These are phyloP conservation scores for Sinotaia quadrata DNA, from an alignment of 2,888 invertebrate species.

Conservation along the genomic window DNA sequence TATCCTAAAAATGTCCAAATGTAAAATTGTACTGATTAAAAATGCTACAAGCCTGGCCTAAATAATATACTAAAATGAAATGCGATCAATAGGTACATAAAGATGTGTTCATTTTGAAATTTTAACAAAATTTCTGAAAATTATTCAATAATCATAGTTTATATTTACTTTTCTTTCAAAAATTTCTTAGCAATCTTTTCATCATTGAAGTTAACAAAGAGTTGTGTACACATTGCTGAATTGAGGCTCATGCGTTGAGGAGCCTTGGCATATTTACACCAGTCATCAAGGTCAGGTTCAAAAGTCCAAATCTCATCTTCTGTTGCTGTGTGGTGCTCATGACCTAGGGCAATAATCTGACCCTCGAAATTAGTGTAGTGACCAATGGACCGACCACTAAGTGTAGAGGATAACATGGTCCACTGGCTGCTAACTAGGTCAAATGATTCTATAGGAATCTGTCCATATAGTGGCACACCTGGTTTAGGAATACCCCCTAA, in stretches of 20 bases:
- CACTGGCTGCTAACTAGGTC: constrained; percentile 65
- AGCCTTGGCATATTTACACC: constrained; percentile 65
- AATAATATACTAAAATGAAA: too few relatives aligned
- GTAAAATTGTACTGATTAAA: too few relatives aligned
- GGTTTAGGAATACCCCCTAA: constrained; percentile 69
- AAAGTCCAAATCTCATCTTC: constrained; percentile 71
- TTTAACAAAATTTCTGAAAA: not conserved
- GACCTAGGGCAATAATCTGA: constrained; percentile 67
- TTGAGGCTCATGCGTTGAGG: constrained; percentile 67
- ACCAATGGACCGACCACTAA: constrained; percentile 69
- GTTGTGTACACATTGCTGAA: constrained; percentile 61
- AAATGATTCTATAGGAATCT: constrained; percentile 69
- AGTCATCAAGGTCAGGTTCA: constrained; percentile 59
- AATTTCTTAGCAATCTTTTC: constrained; percentile 65
- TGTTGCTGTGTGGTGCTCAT: constrained; percentile 69
- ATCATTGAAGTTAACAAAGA: constrained; percentile 66
- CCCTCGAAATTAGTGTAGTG: constrained; percentile 66
- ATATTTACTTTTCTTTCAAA: constrained; percentile 56
- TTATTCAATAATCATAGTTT: not conserved
- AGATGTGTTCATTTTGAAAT: too few relatives aligned
- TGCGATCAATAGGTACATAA: too few relatives aligned
- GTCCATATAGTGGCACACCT: constrained; percentile 65
- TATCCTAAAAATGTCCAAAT: too few relatives aligned
- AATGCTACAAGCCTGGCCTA: too few relatives aligned
- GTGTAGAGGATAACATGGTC: constrained; percentile 68